Base-by-base conservation (phyloP, 2,797 vertebrate genomes). In the Poliocrania exsul region DNA sequence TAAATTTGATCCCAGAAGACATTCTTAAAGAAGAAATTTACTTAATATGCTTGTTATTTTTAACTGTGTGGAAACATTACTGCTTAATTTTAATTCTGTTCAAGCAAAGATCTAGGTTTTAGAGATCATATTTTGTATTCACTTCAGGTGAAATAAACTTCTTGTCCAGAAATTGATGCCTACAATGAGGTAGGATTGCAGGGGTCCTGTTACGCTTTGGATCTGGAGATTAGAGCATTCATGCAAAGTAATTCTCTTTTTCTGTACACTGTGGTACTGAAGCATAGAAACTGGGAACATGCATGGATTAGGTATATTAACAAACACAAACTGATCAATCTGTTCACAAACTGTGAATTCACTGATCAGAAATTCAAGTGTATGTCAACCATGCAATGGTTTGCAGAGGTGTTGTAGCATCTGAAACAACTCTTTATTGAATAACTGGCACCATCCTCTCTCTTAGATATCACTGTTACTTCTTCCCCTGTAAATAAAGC, bases 181-280 rank as follows among this genome's bases (percentile, higher is more conserved):
- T 89, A 49, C 75, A 81, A 31, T 28, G 47, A 44, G 24, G 54
- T 79, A 51, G 50, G 71, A 79, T 74, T 62, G 53, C 61, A 51
- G 26, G 67, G 66, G 74, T 82, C 82, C 69, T 87, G 88, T 78
- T 91, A 61, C 0, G 75, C 64, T 88, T 86, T 11, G 13, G 54
- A 91, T 83, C n/a, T n/a, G 61, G 92, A 92, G 92, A 96, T 95
- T 92, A 94, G 85, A 86, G 93, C 92, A 95, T 61, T 93, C 89
- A 94, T 96, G 93, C 91, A 93, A 82, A 90, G 81, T 86, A 95
- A 90, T 90, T 95, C 92, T 96, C 73, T 97, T 96, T 96, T 93
- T 57, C 91, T 81, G 65, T 86, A 40, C 50, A 38, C 89, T 0
- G 1, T 69, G 44, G 79, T 92, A 82, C 79, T 33, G 24, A 90